Evolutionary conservation across 1,140 invertebrate species (phyloP).

Genomic region (Campoletis sonorensis): DNA sequence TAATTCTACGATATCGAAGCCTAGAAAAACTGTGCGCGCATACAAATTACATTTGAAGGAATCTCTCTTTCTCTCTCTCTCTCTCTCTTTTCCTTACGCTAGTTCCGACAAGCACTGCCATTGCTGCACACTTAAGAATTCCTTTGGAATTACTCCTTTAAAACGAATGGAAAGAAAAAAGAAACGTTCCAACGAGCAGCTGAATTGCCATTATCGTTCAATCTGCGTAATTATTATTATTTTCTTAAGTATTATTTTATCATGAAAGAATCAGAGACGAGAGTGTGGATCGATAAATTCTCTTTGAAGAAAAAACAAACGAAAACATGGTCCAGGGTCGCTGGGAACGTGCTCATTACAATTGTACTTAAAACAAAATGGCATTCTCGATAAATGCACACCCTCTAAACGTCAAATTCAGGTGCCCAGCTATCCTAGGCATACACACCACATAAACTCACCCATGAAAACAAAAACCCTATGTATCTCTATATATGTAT

Average conservation of each 20-base stretch:
- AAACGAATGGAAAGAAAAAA: background rate
- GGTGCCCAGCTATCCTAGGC: slow-evolving; percentile 50
- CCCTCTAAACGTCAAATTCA: slow-evolving; percentile 30
- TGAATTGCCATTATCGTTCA: slow-evolving; percentile 41
- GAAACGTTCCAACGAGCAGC: background rate
- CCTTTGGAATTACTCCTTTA: background rate
- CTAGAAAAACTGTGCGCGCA: background rate
- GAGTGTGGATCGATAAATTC: slow-evolving; percentile 12
- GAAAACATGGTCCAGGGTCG: slow-evolving; percentile 46
- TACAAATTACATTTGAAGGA: background rate
- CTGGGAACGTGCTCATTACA: slow-evolving; percentile 58
- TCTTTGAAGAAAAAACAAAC: slow-evolving; percentile 22
- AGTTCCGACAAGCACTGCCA: background rate
- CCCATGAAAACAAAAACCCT: slow-evolving; percentile 21
- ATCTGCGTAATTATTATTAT: slow-evolving; percentile 45
- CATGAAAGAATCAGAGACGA: slow-evolving; percentile 1
- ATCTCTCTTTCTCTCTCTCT: background rate
- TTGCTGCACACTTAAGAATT: background rate
- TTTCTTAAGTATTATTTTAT: slow-evolving; percentile 26
- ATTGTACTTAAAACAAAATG: slow-evolving; percentile 63
- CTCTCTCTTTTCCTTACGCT: background rate
- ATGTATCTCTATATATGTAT: slow-evolving; percentile 58
- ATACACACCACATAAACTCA: background rate
- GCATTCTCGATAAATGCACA: slow-evolving; percentile 21
- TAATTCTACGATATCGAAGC: background rate